These are phyloP conservation scores for Smutsia gigantea DNA, from an alignment of 2,797 vertebrate genomes.

Conservation along the genomic window DNA sequence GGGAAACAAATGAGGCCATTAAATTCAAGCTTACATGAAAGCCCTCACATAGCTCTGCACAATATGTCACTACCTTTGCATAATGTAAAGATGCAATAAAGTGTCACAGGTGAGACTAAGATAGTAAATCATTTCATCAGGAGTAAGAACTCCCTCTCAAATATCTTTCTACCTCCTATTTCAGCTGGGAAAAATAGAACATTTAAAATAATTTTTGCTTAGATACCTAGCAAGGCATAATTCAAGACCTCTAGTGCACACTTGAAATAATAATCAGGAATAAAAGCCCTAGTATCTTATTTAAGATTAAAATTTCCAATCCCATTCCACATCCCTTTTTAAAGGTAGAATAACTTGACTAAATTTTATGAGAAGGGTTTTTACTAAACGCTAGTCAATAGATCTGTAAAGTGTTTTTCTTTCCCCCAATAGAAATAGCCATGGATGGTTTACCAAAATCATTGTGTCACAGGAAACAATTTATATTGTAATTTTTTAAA, in stretches of 20 bases:
- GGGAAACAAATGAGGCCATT: constrained; percentile 29
- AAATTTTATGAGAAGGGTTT: not conserved
- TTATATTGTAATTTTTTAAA: not conserved
- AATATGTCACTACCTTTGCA: not conserved
- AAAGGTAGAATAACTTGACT: not conserved
- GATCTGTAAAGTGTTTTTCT: not conserved
- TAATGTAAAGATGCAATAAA: not conserved
- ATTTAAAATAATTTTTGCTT: not conserved
- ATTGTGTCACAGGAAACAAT: not conserved
- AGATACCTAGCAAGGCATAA: not conserved
- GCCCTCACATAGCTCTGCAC: not conserved
- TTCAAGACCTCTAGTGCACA: not conserved
- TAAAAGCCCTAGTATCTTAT: not conserved
- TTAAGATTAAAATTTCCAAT: not conserved
- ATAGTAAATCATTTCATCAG: not conserved
- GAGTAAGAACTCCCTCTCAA: not conserved
- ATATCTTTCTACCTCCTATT: not conserved
- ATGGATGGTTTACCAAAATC: not conserved
- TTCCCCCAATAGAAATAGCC: not conserved
- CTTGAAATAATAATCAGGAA: not conserved
- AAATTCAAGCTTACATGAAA: not conserved
- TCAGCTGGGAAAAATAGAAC: not conserved
- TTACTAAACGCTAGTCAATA: not conserved
- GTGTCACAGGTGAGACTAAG: not conserved
- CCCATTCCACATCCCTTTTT: not conserved